These are phyloP conservation scores for Carposina sasakii DNA, from an alignment of 1,140 invertebrate genomes.

Conservation along the genomic window DNA sequence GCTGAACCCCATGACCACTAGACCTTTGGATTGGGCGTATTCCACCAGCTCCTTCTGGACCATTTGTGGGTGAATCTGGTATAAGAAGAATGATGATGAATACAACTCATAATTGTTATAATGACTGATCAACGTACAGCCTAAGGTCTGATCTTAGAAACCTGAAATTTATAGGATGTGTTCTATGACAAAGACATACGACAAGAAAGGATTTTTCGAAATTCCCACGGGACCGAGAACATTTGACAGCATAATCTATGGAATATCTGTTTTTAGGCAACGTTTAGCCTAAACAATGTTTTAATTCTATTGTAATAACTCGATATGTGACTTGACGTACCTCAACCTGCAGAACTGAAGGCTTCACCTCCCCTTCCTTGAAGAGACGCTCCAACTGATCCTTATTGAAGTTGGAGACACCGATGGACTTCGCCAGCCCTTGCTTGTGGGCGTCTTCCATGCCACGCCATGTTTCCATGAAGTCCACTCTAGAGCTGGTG, in stretches of 20 bases:
- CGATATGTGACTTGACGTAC: slow-evolving; percentile 24
- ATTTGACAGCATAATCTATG: background rate
- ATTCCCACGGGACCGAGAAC: background rate
- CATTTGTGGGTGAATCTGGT: slow-evolving; percentile 42
- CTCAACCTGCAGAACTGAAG: slow-evolving; percentile 72
- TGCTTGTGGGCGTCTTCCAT: slow-evolving; percentile 82
- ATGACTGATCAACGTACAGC: background rate
- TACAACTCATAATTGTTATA: background rate
- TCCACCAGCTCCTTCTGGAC: slow-evolving; percentile 79
- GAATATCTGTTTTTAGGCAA: background rate
- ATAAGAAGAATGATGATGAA: slow-evolving; percentile 75
- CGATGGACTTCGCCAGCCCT: slow-evolving; percentile 84
- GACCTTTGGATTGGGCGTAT: slow-evolving; percentile 79
- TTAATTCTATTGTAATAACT: background rate
- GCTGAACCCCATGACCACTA: slow-evolving; percentile 85
- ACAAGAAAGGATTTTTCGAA: background rate
- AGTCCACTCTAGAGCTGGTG: slow-evolving; percentile 57
- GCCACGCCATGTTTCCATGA: slow-evolving; percentile 79
- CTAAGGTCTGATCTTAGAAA: background rate
- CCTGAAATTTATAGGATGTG: background rate
- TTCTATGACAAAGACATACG: background rate
- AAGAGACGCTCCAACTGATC: slow-evolving; percentile 84
- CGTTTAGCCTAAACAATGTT: background rate
- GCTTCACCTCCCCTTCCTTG: slow-evolving; percentile 68
- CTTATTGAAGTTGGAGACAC: slow-evolving; percentile 91